Base-by-base conservation (phyloP, 1,140 invertebrate genomes). In the Papilio polytes region DNA sequence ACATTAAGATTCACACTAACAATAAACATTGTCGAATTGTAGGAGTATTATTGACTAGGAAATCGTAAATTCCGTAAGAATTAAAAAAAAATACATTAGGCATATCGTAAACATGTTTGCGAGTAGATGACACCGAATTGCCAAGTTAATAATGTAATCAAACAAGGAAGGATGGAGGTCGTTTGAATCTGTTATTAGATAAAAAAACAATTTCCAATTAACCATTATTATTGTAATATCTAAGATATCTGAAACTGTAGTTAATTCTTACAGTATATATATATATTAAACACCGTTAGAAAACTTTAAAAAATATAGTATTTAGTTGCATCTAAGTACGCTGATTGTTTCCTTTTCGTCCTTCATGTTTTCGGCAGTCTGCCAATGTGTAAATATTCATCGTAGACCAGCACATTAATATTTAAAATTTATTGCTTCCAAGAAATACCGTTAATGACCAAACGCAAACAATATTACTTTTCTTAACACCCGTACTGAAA, bases 131-230 rank as follows among this genome's bases (percentile, higher is more conserved):
- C 74, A 48, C 46, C 20, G 44, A 46, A 51, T 9, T 76, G n/a
- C 9, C 41, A 51, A 76, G 46, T 53, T 46, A 76, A 76, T 53
- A 76, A 76, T 51, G 44, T 76, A 76, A 76, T 48, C 44, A 76
- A 76, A 76, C 74, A 76, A 51, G 46, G 46, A 76, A 76, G 74
- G 74, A 76, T 76, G 74, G 20, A 76, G 46, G 74, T 31, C 46
- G 44, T 26, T 76, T 74, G n/a, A 48, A 22, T 76, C 20, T 51
- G 12, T 51, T 51, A 15, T 70, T 31, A 31, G 63, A 31, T 31
- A 48, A 76, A 76, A 74, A 22, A 74, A 51, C 46, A 76, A 44
- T 51, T 74, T 3, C 20, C 3, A 41, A 74, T 51, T n/a, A 73
- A 63, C 59, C 59, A 22, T 63, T 73, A 74, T 74, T 74, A 12